Evolutionary conservation across 2,888 invertebrate species (phyloP).

Genomic region (Fragum whitleyi): DNA sequence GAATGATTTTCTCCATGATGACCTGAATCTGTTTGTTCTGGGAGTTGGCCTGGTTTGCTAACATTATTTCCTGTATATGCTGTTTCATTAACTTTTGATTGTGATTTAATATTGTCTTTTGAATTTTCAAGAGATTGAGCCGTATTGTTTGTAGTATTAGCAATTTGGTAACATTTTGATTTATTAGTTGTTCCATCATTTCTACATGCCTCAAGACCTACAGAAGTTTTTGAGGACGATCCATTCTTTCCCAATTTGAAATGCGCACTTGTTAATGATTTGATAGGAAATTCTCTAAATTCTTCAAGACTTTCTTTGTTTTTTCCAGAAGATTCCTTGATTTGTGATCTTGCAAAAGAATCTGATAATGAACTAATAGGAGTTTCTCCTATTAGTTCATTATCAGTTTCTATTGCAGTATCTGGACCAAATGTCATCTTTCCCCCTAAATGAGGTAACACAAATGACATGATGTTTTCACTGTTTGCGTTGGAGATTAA

Average conservation of each 20-base stretch:
- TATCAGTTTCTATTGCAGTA: conserved; percentile 31
- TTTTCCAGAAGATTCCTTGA: background rate
- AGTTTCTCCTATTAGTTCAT: too few relatives aligned
- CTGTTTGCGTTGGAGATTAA: background rate
- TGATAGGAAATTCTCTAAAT: too few relatives aligned
- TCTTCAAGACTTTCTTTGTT: background rate
- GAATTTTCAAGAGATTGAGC: background rate
- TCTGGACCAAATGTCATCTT: conserved; percentile 55
- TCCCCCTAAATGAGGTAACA: conserved; percentile 31
- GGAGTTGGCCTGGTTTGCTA: background rate
- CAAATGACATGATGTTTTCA: conserved; percentile 48
- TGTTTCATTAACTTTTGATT: background rate
- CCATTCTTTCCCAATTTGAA: too few relatives aligned
- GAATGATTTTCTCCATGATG: background rate
- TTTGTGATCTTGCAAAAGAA: too few relatives aligned
- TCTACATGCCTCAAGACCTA: background rate
- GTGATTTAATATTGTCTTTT: background rate
- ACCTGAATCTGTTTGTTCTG: background rate
- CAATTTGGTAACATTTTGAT: too few relatives aligned
- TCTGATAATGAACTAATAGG: too few relatives aligned
- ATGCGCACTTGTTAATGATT: too few relatives aligned
- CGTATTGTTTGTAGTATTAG: too few relatives aligned
- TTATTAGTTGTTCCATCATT: too few relatives aligned
- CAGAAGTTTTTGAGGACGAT: background rate
- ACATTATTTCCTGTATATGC: background rate